phyloP scores from a whole-genome alignment of 1,140 invertebrate species.

The Antheraea mylitta region DNA sequence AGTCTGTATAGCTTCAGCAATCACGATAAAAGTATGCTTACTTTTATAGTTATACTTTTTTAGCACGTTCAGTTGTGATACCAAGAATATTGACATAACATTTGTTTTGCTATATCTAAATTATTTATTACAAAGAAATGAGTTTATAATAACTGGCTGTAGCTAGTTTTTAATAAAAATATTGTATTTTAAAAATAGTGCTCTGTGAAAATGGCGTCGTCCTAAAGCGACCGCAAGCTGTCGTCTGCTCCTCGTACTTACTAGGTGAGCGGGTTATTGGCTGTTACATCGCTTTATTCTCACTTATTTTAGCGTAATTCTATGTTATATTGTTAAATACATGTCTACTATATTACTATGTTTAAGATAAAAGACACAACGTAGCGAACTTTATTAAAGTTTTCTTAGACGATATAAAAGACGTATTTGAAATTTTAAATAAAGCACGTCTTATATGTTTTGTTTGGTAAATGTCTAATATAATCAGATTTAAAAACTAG shows the following conservation, averaged over 20 bases:
- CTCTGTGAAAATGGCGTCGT: background rate
- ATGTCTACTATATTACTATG: conserved; percentile 3
- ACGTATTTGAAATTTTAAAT: background rate
- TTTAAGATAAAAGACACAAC: background rate
- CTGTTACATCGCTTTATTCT: background rate
- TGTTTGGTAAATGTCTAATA: too few species aligned
- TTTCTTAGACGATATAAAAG: background rate
- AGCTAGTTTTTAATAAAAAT: background rate
- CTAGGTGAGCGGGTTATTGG: background rate
- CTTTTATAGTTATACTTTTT: too few species aligned
- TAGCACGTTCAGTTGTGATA: too few species aligned
- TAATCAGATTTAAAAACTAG: too few species aligned
- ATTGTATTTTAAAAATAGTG: background rate
- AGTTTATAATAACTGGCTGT: too few species aligned
- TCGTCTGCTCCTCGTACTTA: background rate
- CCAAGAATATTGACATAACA: too few species aligned
- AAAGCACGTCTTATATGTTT: too few species aligned
- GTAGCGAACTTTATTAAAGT: background rate
- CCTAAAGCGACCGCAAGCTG: background rate
- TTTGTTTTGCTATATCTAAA: too few species aligned
- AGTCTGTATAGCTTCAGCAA: too few species aligned
- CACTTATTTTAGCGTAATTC: background rate
- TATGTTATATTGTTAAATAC: background rate
- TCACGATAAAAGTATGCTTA: too few species aligned
- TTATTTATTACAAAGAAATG: too few species aligned